These are phyloP conservation scores for Vulpes vulpes DNA, from an alignment of 2,113 vertebrate species.

Conservation along the genomic window DNA sequence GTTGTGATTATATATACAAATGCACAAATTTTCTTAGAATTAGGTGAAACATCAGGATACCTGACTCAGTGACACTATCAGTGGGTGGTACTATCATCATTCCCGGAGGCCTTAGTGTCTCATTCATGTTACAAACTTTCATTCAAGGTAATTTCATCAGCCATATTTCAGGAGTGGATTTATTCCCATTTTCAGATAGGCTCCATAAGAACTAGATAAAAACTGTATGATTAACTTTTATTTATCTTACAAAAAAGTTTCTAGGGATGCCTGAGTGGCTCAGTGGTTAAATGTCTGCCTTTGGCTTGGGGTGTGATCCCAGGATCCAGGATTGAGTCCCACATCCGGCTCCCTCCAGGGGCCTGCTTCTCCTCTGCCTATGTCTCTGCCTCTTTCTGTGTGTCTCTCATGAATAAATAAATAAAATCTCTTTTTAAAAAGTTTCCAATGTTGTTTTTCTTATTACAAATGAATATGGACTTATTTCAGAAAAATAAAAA, in stretches of 20 bases:
- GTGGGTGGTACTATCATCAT: rapidly evolving
- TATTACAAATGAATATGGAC: background rate
- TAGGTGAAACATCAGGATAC: background rate
- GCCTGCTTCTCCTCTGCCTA: no score
- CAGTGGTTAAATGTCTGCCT: no score
- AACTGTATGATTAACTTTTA: background rate
- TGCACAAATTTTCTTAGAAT: background rate
- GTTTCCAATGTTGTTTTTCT: background rate
- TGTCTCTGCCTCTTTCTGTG: no score
- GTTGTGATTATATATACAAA: background rate
- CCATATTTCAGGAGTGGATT: background rate
- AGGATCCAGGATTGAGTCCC: no score
- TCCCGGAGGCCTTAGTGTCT: background rate
- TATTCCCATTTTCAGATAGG: background rate
- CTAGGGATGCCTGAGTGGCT: no score
- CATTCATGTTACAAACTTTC: background rate
- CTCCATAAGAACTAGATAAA: background rate
- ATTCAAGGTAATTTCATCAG: background rate
- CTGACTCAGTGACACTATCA: background rate
- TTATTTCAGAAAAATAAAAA: constrained; percentile 47
- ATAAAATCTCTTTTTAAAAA: background rate
- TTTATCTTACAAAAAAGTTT: constrained; percentile 44
- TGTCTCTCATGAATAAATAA: no score
- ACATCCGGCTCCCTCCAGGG: no score
- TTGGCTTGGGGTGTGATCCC: no score